Conservation (phyloP, 2,888 invertebrate species). For the Oeneis ivallda region DNA sequence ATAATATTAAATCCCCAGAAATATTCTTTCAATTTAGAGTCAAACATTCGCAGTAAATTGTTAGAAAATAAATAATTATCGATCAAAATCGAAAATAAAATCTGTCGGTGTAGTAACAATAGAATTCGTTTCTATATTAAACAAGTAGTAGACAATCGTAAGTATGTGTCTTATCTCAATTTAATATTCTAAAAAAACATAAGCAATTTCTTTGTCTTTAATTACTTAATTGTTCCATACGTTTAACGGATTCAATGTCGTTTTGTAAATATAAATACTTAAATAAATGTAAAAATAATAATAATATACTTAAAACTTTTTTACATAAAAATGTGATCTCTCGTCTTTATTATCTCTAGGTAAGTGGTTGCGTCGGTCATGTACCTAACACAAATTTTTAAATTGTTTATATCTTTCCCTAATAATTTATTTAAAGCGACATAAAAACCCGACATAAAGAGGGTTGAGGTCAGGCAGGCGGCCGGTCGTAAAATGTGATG, state of each 20-base stretch:
- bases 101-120: constrained; percentile 9
- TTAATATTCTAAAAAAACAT: constrained; percentile 64
- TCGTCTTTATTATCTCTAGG: constrained; percentile 55
- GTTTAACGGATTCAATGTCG: constrained; percentile 37
- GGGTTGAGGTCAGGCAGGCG: too few relatives aligned
- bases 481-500: too few relatives aligned
- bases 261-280: constrained; percentile 33
- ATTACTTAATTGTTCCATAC: constrained; percentile 37
- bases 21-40: constrained; percentile 10
- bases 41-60: constrained; percentile 1
- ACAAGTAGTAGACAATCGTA: constrained; percentile 39
- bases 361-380: constrained; percentile 55
- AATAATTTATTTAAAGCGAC: too few relatives aligned
- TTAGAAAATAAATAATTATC: background rate
- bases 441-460: too few relatives aligned
- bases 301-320: constrained; percentile 44
- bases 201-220: constrained; percentile 63
- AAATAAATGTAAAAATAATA: constrained; percentile 18
- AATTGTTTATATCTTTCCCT: background rate
- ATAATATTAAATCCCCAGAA: background rate
- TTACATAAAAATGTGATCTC: constrained; percentile 69
- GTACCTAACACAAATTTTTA: background rate
- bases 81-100: background rate
- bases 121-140: constrained; percentile 31
- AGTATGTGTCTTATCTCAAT: constrained; percentile 50